Percentiles rank a stretch among this genome's conserved stretches.
Evolutionary conservation across 2,797 vertebrate species (phyloP).

Genomic region (Gallirallus australis): DNA sequence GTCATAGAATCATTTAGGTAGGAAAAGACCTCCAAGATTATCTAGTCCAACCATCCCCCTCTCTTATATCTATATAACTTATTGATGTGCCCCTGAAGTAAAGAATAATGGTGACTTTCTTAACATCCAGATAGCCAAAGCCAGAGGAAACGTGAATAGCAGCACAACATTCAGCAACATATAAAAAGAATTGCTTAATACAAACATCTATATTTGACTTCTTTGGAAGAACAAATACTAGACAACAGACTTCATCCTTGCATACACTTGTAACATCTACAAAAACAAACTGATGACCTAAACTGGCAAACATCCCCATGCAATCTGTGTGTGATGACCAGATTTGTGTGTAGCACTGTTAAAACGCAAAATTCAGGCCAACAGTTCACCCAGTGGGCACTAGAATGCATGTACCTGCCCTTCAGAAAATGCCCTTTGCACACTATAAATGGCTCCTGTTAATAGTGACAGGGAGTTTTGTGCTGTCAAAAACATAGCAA

Average conservation of each 20-base stretch:
- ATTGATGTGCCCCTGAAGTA: background rate
- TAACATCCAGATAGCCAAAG: conserved; percentile 10
- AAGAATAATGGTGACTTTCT: background rate
- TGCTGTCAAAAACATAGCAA: background rate
- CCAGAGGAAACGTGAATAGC: background rate
- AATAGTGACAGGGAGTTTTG: background rate
- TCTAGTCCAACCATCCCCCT: background rate
- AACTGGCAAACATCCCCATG: background rate
- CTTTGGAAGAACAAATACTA: background rate
- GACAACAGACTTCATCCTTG: background rate
- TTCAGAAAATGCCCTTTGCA: background rate
- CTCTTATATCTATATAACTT: background rate
- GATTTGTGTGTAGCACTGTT: background rate
- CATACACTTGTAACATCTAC: background rate
- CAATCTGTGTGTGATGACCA: background rate
- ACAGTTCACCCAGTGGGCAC: background rate
- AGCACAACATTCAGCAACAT: background rate
- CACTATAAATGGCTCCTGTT: background rate
- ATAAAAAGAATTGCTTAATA: background rate
- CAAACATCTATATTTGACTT: background rate
- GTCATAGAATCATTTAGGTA: background rate
- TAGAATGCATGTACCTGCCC: background rate
- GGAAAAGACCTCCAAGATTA: too few species aligned
- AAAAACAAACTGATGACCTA: background rate
- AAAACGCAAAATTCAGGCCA: background rate